Percentiles rank a stretch among this genome's conserved stretches.
phyloP scores from a whole-genome alignment of 1,140 invertebrate species.

The Trialeurodes vaporariorum region DNA sequence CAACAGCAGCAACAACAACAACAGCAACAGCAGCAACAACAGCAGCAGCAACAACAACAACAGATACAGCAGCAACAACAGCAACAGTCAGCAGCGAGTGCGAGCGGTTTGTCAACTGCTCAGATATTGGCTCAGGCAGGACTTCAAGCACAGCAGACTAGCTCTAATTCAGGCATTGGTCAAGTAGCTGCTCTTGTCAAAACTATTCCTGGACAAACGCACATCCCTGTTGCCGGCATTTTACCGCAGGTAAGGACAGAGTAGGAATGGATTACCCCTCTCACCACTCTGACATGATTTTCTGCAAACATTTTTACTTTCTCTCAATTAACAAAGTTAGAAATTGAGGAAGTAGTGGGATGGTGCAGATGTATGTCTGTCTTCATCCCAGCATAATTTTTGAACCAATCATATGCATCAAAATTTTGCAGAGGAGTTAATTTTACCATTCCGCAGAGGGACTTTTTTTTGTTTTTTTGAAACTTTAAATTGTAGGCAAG shows the following conservation, averaged over 20 bases:
- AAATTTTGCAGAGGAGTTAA: too few species aligned
- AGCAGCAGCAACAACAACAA: constrained; percentile 30
- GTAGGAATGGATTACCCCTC: background rate
- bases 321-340: too few species aligned
- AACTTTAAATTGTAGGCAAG: too few species aligned
- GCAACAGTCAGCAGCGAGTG: constrained; percentile 36
- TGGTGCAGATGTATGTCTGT: too few species aligned
- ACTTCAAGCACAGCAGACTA: constrained; percentile 32
- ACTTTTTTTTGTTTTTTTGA: too few species aligned
- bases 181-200: constrained; percentile 47
- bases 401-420: too few species aligned
- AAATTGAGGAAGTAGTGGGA: too few species aligned
- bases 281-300: background rate
- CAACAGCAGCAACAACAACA: constrained; percentile 30
- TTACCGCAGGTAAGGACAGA: constrained; percentile 22
- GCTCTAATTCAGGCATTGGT: constrained; percentile 32
- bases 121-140: constrained; percentile 17
- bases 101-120: constrained; percentile 25
- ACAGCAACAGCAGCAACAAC: constrained; percentile 21
- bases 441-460: too few species aligned
- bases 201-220: constrained; percentile 37
- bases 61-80: constrained; percentile 18
- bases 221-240: constrained; percentile 16
- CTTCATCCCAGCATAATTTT: too few species aligned
- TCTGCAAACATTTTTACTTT: too few species aligned